Conservation (phyloP, 2,797 vertebrate genomes). For the Emydoidea blandingii region DNA sequence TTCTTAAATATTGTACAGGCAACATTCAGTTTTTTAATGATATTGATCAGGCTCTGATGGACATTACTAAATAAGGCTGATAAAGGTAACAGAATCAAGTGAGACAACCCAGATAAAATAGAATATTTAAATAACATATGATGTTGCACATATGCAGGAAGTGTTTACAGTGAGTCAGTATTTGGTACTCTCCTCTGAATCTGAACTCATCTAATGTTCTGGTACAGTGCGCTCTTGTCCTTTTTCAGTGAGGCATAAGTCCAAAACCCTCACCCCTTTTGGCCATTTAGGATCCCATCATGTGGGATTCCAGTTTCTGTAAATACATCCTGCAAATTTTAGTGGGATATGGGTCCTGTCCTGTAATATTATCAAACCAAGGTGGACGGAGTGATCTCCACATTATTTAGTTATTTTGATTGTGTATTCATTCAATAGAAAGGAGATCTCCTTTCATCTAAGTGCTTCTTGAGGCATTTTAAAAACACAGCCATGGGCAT, state of each 20-base stretch:
- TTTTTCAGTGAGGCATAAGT: background rate
- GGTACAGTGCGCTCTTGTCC: background rate
- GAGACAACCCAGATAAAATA: background rate
- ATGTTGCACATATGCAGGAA: background rate
- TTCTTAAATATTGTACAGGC: background rate
- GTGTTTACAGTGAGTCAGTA: background rate
- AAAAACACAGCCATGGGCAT: background rate
- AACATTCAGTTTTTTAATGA: background rate
- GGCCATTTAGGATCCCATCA: background rate
- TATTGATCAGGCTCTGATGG: background rate
- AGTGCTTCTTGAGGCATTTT: background rate
- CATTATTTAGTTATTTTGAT: background rate
- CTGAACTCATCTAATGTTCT: background rate
- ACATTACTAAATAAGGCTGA: background rate
- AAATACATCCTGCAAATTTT: background rate
- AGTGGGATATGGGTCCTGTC: background rate
- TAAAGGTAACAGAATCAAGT: background rate
- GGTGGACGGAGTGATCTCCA: background rate
- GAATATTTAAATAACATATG: background rate
- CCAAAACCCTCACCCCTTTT: background rate
- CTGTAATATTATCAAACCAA: background rate
- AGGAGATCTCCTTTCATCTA: background rate
- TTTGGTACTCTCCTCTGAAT: background rate
- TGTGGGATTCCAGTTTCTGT: background rate
- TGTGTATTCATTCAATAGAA: accelerated